Conservation (phyloP, 2,113 vertebrate species). For the Blennius ocellaris region DNA sequence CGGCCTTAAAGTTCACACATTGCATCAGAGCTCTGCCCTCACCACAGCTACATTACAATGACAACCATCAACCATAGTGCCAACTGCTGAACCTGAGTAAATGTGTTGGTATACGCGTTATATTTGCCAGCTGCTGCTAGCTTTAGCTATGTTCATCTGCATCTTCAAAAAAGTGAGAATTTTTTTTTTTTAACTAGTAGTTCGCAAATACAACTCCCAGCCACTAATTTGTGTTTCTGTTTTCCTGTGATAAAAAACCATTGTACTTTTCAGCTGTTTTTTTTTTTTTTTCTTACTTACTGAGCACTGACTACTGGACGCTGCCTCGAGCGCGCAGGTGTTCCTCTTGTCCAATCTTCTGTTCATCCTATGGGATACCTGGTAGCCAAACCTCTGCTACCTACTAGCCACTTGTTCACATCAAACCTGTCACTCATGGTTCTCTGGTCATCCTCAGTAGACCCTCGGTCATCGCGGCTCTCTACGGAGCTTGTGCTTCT, state of each 20-base stretch:
- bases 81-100: no score
- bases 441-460: conserved; percentile 3
- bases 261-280: neutral
- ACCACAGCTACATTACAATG: no score
- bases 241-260: neutral
- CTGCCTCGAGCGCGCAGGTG: conserved; percentile 32
- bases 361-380: conserved; percentile 30
- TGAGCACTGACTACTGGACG: conserved; percentile 42
- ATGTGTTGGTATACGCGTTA: no score
- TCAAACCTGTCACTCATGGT: conserved; percentile 33
- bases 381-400: conserved; percentile 16
- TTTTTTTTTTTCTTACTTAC: conserved; percentile 62
- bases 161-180: no score
- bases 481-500: conserved; percentile 38
- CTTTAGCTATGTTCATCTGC: no score
- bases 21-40: no score
- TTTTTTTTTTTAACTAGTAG: no score
- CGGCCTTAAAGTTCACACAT: no score
- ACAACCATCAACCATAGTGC: no score
- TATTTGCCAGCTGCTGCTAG: no score
- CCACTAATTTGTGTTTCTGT: neutral
- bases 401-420: conserved; percentile 9
- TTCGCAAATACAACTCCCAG: no score
- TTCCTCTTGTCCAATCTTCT: conserved; percentile 59
- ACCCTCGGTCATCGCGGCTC: conserved; percentile 16